Evolutionary conservation across 1,140 invertebrate genomes (phyloP), one percentile per base, ranked within the genome.

Genomic region (Aethina tumida): DNA sequence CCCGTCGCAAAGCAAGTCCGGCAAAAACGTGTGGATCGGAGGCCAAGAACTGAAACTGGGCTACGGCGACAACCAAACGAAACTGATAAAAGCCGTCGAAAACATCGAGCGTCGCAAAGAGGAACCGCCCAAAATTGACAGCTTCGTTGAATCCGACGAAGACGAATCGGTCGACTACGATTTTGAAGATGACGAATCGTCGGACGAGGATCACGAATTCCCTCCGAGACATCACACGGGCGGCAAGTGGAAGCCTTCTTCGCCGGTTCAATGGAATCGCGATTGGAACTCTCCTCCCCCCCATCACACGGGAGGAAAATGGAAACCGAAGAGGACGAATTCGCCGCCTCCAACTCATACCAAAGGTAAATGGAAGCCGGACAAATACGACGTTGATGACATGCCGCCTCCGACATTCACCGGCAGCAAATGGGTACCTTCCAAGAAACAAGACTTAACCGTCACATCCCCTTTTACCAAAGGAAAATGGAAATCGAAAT

Each of bases 291-390:
- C 26, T 21, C 56, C 55, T n/a, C 55, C 56, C n/a, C 50, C 52
- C 6, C 49, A 12, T 39, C 46, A 48, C 29, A 60, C 58, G 3
- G 56, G 55, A 24, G 47, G 52, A 16, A 52, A 56, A 41, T 56
- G 54, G 54, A 54, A 52, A 31, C 51, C 52, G n/a, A 63, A 65
- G 13, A 44, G 42, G 29, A 16, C 24, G 3, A 24, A 14, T n/a
- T 43, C 65, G n/a, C 68, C 69, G 41, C 75, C 77, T 15, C 65
- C 70, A 4, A 67, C 68, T 24, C 73, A 83, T 47, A 84, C 78
- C 0, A 79, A 79, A 31, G 80, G 81, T 2, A 85, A 85, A 60
- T 84, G 82, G 77, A 67, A 47, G 38, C 45, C 43, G 4, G 13
- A n/a, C 16, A 28, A 19, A n/a, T 12, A 29, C 8, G 16, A 41